These are phyloP conservation scores for Halocaridina rubra DNA, from an alignment of 2,888 invertebrate genomes.

Conservation along the genomic window DNA sequence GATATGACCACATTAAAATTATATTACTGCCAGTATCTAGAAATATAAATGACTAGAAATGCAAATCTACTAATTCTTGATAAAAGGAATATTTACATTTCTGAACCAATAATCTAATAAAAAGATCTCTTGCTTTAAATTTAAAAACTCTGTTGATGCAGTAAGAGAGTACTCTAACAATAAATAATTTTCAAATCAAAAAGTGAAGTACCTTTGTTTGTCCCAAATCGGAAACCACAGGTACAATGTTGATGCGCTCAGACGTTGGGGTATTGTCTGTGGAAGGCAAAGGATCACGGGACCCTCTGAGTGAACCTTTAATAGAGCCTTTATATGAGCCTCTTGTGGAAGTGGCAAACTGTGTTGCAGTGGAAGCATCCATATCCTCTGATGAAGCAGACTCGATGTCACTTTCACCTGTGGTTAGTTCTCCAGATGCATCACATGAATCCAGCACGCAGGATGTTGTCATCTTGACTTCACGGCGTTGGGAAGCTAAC, in stretches of 20 bases:
- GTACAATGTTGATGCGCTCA: conserved; percentile 8
- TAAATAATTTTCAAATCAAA: background rate
- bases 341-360: conserved; percentile 38
- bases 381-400: conserved; percentile 83
- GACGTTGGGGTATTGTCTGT: conserved; percentile 55
- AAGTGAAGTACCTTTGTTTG: conserved; percentile 28
- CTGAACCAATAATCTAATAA: too few species aligned
- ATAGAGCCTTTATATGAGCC: conserved; percentile 65
- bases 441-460: conserved; percentile 63
- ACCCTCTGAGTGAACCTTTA: conserved; percentile 74
- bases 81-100: too few species aligned
- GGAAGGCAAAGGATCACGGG: conserved; percentile 52
- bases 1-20: background rate
- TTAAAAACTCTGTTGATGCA: too few species aligned
- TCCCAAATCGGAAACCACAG: conserved; percentile 10
- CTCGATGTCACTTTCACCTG: conserved; percentile 67
- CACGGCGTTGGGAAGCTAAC: conserved; percentile 51
- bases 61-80: too few species aligned
- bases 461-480: conserved; percentile 3
- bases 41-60: too few species aligned
- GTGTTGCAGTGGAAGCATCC: conserved; percentile 68
- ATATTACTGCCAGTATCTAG: too few species aligned
- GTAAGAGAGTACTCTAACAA: too few species aligned
- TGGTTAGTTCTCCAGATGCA: conserved; percentile 65
- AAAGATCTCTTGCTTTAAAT: too few species aligned